Evolutionary conservation across 30 jellyfish, hydroid and myxozoan species (phyloP).

Genomic region (Clytia hemisphaerica): DNA sequence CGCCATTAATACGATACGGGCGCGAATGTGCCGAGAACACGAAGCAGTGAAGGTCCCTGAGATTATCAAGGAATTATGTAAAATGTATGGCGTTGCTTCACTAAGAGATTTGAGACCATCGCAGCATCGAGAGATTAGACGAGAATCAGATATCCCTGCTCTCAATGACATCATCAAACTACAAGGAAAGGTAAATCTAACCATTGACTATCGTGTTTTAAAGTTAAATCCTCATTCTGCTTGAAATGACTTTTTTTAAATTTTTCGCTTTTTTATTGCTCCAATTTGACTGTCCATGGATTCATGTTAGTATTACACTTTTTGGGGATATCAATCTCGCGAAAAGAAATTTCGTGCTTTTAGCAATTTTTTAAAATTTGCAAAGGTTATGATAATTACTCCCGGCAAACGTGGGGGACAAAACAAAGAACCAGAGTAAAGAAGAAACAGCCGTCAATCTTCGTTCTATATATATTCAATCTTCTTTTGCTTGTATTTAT

Average conservation of each 20-base stretch:
- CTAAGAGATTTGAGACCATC: conserved; percentile 27
- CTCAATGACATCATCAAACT: conserved; percentile 34
- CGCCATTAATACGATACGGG: conserved; percentile 15
- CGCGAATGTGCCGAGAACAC: conserved; percentile 21
- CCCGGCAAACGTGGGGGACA: neutral
- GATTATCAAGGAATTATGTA: conserved; percentile 20
- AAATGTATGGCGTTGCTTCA: conserved; percentile 14
- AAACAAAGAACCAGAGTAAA: neutral
- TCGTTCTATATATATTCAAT: too few relatives aligned
- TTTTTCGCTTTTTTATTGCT: too few relatives aligned
- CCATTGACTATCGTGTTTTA: too few relatives aligned
- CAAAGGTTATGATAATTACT: too few relatives aligned
- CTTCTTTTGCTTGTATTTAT: neutral
- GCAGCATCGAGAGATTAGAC: conserved; percentile 17
- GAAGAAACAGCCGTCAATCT: neutral
- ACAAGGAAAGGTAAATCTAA: conserved; percentile 41
- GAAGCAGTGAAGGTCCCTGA: conserved; percentile 13
- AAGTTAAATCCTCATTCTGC: too few relatives aligned
- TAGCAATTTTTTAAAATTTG: too few relatives aligned
- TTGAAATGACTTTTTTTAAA: too few relatives aligned
- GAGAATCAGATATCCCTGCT: conserved; percentile 63
- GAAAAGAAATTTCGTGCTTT: too few relatives aligned
- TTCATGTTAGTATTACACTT: too few relatives aligned
- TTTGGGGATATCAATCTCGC: too few relatives aligned
- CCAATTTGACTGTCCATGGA: too few relatives aligned